Evolutionary conservation across 1,140 invertebrate species (phyloP), one percentile per base, ranked within the genome.

Genomic region (Pseudomyrmex cubaensis): DNA sequence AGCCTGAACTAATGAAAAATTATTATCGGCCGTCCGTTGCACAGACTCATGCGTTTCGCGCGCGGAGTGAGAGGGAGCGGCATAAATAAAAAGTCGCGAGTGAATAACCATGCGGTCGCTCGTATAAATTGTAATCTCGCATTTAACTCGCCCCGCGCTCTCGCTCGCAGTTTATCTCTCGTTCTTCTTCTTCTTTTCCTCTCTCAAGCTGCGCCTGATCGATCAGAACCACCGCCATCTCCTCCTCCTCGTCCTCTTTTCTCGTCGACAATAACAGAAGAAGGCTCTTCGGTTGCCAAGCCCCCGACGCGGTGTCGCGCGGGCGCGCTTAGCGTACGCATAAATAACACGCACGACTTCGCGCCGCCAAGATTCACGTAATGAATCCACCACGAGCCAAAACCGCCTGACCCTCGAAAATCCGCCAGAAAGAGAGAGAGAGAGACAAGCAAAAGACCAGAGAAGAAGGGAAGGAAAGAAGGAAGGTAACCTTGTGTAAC

Each of bases 1-100:
- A 83, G 59, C 52, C 57, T 63, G 54, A 48, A n/a, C 52, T 87
- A 85, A 88, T 88, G 86, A 88, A 87, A 87, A 88, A 88, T 87
- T 84, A 87, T 88, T 87, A 82, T 87, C 85, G 80, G 44, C 56
- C 73, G 22, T 10, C 22, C 44, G 69, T 67, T 74, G 62, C 22
- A 50, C 22, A 17, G 35, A 17, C 22, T 7, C 52, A 76, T 69
- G 35, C 56, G 63, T 66, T 52, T 74, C 52, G 72, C 57, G 72
- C 67, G 52, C 12, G 12, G 50, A 52, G 54, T 9, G 50, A 12
- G n/a, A n/a, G 67, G 54, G 50, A 50, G 52, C n/a, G 54, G 66
- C 54, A 82, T 73, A 85, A 87, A 83, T 87, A 86, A 87, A 87
- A 87, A 78, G 50, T 59, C 25, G 17, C 61, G 73, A 67, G 59